phyloP scores from a whole-genome alignment of 2,888 invertebrate genomes.

The Chrysomela aeneicollis region DNA sequence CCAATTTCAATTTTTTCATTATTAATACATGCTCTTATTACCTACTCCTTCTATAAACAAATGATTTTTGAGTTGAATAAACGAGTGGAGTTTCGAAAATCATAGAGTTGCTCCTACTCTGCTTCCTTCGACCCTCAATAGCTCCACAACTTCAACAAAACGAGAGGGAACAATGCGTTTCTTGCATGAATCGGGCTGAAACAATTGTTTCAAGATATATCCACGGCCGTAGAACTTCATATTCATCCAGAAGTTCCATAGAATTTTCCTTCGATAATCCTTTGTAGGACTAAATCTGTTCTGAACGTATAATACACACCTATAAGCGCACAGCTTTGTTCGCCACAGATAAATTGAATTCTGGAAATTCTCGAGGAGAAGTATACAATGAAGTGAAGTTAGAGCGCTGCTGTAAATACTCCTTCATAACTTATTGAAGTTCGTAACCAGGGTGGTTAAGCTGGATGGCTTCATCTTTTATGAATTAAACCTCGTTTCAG shows the following conservation, averaged over 20 bases:
- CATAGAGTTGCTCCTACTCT: slow-evolving; percentile 10
- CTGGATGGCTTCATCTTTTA: too few species aligned
- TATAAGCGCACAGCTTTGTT: slow-evolving; percentile 49
- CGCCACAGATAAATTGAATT: slow-evolving; percentile 50
- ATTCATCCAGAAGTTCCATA: slow-evolving; percentile 38
- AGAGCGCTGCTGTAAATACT: slow-evolving; percentile 54
- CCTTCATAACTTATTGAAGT: slow-evolving; percentile 59
- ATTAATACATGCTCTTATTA: too few species aligned
- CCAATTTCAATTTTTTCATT: neutral
- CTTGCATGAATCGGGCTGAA: slow-evolving; percentile 36
- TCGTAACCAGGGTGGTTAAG: slow-evolving; percentile 54
- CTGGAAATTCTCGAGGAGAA: slow-evolving; percentile 54
- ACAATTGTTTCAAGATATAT: slow-evolving; percentile 33
- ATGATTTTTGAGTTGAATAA: too few species aligned
- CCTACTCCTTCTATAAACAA: too few species aligned
- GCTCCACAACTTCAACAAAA: slow-evolving; percentile 32
- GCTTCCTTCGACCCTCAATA: slow-evolving; percentile 23
- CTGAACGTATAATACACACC: slow-evolving; percentile 37
- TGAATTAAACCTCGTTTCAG: too few species aligned
- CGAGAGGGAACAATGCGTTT: slow-evolving; percentile 34
- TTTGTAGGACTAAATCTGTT: slow-evolving; percentile 45
- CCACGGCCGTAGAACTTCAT: slow-evolving; percentile 40
- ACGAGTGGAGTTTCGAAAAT: neutral
- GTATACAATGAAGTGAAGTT: slow-evolving; percentile 53
- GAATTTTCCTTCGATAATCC: slow-evolving; percentile 42